These are phyloP conservation scores for Copidosoma floridanum DNA, from an alignment of 1,140 invertebrate species.

Conservation along the genomic window DNA sequence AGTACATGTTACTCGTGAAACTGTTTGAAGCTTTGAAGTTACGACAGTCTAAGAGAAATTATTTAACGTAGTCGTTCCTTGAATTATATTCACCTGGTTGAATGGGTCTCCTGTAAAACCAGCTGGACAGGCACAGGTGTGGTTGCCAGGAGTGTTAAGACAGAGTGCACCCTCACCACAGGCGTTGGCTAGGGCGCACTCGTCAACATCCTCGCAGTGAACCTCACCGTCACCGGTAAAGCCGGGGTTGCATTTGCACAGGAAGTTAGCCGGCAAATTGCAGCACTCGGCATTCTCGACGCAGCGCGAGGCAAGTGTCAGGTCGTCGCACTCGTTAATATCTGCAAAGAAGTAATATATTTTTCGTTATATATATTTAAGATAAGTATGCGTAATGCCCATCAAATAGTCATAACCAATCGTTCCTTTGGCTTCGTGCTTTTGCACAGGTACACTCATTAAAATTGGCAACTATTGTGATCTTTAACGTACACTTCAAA, in stretches of 20 bases:
- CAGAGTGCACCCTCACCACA: conserved; percentile 81
- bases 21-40: too few species aligned
- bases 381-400: too few species aligned
- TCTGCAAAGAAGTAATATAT: conserved; percentile 60
- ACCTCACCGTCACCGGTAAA: conserved; percentile 86
- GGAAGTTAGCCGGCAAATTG: conserved; percentile 89
- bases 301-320: conserved; percentile 75
- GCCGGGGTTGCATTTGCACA: conserved; percentile 90
- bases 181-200: conserved; percentile 74
- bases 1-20: too few species aligned
- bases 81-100: conserved; percentile 71
- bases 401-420: too few species aligned
- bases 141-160: conserved; percentile 82
- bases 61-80: too few species aligned
- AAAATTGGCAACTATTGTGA: too few species aligned
- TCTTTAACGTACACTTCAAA: too few species aligned
- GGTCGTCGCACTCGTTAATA: conserved; percentile 91
- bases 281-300: conserved; percentile 91
- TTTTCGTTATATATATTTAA: conserved; percentile 3
- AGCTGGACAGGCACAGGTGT: conserved; percentile 78
- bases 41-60: too few species aligned
- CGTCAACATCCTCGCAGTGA: conserved; percentile 83
- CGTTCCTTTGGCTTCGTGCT: neutral
- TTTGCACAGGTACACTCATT: neutral
- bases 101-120: conserved; percentile 87